Evolutionary conservation across 2,113 vertebrate genomes (phyloP), one percentile per base, ranked within the genome.

Genomic region (Trogon surrucura): DNA sequence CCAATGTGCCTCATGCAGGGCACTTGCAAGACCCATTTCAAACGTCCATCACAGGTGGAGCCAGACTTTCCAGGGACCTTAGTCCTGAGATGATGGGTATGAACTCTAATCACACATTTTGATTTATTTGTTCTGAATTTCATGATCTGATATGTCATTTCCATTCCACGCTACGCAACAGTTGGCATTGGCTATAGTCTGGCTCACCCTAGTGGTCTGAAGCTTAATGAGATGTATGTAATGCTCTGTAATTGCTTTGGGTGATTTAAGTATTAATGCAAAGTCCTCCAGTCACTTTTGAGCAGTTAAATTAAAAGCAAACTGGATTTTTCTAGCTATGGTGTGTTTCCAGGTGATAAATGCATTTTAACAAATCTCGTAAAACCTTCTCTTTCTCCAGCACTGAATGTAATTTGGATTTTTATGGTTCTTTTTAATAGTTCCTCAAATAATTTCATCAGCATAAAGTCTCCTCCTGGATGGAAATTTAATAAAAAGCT

Each of bases 181-280:
- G 75, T 7, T 65, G 85, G 80, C 90, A 62, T 94, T 89, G 93
- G 47, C 86, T 94, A 96, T 96, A 70, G 92, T 96, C 86, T 96
- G 95, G 96, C 92, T 94, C 96, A 92, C 96, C 88, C 95, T 97
- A 96, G 96, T 81, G 96, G 96, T 80, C 48, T 92, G 84, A 88
- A 75, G 61, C 50, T 84, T 69, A 72, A 84, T 70, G 85, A 82
- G 83, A 75, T 84, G 38, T 26, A 20, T 32, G 7, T 34, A 45
- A 75, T 26, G 34, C 71, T 60, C 81, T 61, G 29, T 50, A 79
- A 93, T 81, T 75, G 36, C 53, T 72, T 6, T 1, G 73, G 41
- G 23, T 65, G 53, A n/a, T 91, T 89, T 38, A 48, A 88, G 9
- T 11, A 29, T 11, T 82, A 72, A 54, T 1, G 5, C 72, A 91